Evolutionary conservation across 2,888 invertebrate species (phyloP).

Genomic region (Acleris literana): DNA sequence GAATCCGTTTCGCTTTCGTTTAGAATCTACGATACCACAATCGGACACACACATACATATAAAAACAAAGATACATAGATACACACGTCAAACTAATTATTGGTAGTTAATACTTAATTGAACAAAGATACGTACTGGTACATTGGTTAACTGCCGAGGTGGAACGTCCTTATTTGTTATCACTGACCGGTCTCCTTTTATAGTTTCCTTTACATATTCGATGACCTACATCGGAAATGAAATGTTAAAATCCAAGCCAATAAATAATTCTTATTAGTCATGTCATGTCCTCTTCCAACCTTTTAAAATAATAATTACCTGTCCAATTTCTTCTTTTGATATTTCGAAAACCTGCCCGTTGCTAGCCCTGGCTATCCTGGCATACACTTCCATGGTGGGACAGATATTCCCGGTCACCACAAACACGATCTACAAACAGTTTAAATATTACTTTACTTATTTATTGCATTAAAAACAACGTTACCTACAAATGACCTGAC

Average conservation of each 20-base stretch:
- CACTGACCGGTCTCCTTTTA: conserved; percentile 28
- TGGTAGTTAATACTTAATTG: too few relatives aligned
- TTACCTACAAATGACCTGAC: too few relatives aligned
- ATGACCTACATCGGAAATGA: conserved; percentile 10
- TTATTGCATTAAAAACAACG: too few relatives aligned
- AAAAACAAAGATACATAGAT: background rate
- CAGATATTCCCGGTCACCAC: conserved; percentile 39
- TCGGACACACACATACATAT: background rate
- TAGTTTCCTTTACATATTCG: conserved; percentile 33
- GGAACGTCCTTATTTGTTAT: background rate
- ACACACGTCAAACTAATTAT: too few relatives aligned
- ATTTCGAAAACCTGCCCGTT: conserved; percentile 36
- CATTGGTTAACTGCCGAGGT: background rate
- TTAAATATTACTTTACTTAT: too few relatives aligned
- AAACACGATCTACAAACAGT: conserved; percentile 38
- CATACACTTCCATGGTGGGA: background rate
- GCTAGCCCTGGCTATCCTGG: conserved; percentile 24
- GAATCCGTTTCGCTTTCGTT: too few relatives aligned
- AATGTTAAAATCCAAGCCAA: too few relatives aligned
- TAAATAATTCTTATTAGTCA: too few relatives aligned
- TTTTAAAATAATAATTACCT: conserved; percentile 7
- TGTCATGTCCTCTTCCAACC: too few relatives aligned
- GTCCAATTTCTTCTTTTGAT: conserved; percentile 13
- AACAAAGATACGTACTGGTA: conserved; percentile 10
- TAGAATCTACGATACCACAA: too few relatives aligned